These are phyloP conservation scores for Nycteola revayana DNA, from an alignment of 2,888 invertebrate species.

Conservation along the genomic window DNA sequence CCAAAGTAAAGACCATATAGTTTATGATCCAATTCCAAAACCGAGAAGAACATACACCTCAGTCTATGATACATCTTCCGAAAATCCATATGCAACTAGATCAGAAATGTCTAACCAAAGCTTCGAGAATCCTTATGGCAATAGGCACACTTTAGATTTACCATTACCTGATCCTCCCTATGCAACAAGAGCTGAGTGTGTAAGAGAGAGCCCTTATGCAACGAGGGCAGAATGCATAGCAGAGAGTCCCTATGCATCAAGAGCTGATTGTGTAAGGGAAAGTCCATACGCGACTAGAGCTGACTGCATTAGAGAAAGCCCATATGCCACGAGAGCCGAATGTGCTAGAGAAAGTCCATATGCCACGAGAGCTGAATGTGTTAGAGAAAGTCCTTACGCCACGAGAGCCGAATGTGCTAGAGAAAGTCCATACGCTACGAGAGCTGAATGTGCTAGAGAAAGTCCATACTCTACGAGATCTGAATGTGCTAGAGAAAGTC, in stretches of 20 bases:
- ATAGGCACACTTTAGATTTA: constrained; percentile 65
- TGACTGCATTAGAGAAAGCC: constrained; percentile 22
- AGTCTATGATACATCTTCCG: constrained; percentile 69
- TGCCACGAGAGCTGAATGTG: constrained; percentile 38
- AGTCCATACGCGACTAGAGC: constrained; percentile 33
- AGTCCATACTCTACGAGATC: constrained; percentile 5
- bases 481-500: constrained; percentile 3
- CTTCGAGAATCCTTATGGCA: constrained; percentile 71
- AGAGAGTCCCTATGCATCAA: constrained; percentile 33
- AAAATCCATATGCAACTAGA: constrained; percentile 66
- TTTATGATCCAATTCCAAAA: constrained; percentile 78
- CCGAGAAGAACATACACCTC: constrained; percentile 76
- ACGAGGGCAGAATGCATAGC: constrained; percentile 33
- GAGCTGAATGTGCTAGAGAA: constrained; percentile 39
- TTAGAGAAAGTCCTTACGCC: constrained; percentile 40
- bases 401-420: constrained; percentile 40
- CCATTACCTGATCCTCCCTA: constrained; percentile 65
- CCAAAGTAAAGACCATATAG: constrained; percentile 76
- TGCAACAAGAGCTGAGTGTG: constrained; percentile 48
- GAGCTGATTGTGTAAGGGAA: constrained; percentile 25
- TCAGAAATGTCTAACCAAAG: constrained; percentile 71
- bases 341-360: constrained; percentile 42
- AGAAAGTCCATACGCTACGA: constrained; percentile 39
- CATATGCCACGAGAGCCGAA: constrained; percentile 39
- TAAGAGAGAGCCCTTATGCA: constrained; percentile 32